Base-by-base conservation (phyloP, 2,797 vertebrate species). In the Pseudopleuronectes americanus region DNA sequence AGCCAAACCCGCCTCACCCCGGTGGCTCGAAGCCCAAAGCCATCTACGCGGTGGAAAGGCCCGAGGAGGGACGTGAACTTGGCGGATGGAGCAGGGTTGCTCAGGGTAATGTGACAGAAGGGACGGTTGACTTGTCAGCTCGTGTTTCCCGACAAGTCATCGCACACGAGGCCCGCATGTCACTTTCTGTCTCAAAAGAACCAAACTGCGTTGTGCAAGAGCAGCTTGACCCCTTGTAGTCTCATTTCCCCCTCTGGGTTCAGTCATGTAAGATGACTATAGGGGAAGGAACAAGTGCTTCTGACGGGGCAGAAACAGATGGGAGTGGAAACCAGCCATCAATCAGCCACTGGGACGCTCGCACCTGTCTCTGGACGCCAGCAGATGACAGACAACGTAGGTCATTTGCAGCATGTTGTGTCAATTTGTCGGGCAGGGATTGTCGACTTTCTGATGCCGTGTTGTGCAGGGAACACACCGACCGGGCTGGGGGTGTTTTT, bases 351-450 rank as follows among this genome's bases (percentile, higher is more conserved):
- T 45, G 23, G 10, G 52, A 62, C 23, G n/a, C 76, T 76, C 65
- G 72, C 93, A 92, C 90, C 90, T 93, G 92, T 89, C 84, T 43
- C 53, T 69, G 70, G 78, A 85, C 61, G 74, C 92, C 88, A 90
- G 76, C 59, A 85, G 77, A 89, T 91, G 90, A 92, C 83, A 83
- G 81, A 92, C 74, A 69, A 68, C 49, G 13, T 65, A 79, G 69
- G 83, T 86, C 76, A 75, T 84, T 86, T 57, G 57, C 66, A 76
- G 77, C 64, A 64, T 81, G 78, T 59, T 74, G 67, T 76, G 77
- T 84, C 77, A 80, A 74, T 78, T 79, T 77, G 43, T 62, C 24
- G 64, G 36, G 31, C 28, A 51, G 12, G 22, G 17, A 67, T 21
- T 47, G 57, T 74, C 45, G 53, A 38, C 57, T 80, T 70, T 79